These are phyloP conservation scores for Paracentrotus lividus DNA, from an alignment of 53 echinoderm and acorn worm genomes.

Conservation along the genomic window DNA sequence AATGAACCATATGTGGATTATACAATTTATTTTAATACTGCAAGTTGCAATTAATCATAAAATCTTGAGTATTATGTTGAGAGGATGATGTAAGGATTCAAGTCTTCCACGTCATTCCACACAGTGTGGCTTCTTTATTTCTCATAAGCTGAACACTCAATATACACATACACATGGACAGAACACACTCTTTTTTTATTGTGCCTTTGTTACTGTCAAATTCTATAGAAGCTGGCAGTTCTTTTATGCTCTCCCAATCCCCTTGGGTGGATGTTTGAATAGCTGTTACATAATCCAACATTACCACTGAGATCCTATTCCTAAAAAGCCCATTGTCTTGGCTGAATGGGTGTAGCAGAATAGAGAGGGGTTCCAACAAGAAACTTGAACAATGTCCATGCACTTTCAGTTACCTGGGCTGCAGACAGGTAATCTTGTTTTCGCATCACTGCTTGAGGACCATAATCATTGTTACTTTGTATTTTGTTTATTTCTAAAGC, in stretches of 20 bases:
- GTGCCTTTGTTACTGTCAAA: background rate
- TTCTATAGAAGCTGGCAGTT: slow-evolving; percentile 4
- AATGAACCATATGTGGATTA: too few relatives aligned
- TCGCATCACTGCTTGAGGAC: background rate
- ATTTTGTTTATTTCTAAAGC: background rate
- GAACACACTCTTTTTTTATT: slow-evolving; percentile 2
- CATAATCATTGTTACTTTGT: background rate
- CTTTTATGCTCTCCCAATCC: background rate
- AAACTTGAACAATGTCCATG: background rate
- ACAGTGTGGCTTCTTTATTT: background rate
- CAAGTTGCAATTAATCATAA: background rate
- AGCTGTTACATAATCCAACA: slow-evolving; percentile 30
- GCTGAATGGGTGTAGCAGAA: background rate
- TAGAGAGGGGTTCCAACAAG: background rate
- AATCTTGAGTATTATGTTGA: background rate
- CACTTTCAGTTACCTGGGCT: background rate
- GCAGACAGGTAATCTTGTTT: slow-evolving; percentile 2
- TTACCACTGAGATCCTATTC: background rate
- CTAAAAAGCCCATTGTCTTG: background rate
- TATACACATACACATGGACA: background rate
- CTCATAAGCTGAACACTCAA: background rate
- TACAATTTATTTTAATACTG: background rate
- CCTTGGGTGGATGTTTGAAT: slow-evolving; percentile 6
- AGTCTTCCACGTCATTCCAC: slow-evolving; percentile 22
- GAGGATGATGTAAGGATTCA: background rate